Base-by-base conservation (phyloP, 2,113 vertebrate species). In the Rhabdornis inornatus region DNA sequence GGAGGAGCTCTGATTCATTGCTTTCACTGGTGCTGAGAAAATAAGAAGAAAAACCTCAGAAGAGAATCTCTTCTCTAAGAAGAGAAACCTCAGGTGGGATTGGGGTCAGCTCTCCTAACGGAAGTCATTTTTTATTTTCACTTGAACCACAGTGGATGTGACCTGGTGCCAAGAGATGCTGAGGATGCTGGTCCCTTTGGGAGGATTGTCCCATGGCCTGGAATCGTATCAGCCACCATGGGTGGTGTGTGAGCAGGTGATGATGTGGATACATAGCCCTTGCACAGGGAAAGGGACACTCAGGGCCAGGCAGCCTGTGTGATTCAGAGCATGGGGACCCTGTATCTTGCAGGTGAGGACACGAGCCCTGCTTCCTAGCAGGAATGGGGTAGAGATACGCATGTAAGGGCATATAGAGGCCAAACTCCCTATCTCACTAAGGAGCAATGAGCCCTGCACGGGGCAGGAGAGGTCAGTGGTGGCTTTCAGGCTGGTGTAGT, bases 191-290 rank as follows among this genome's bases (percentile, higher is more conserved):
- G 15, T 80, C 23, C 35, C 23, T 72, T 53, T 0, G 0, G 23
- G 33, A 80, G 39, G n/a, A 61, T 55, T 7, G 1, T 61, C 22
- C 71, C n/a, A 37, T 4, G 7, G 39, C 21, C 59, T 78, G 42
- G 45, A 74, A 57, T 81, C 0, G 0, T 23, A 50, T 59, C 63
- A 44, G 33, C 9, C 10, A 2, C 18, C 16, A 8, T 0, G 2
- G 27, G 18, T 15, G 14, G 13, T 50, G 35, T 68, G 35, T 68
- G 68, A 91, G 49, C 49, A 35, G 27, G 40, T 42, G 61, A 55
- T 68, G 42, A 33, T 24, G 4, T 55, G 8, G 40, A 8, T 56
- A n/a, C 6, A 3, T 3, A 49, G 55, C 52, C 59, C 35, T 84
- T 71, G 42, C 37, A 37, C 13, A 56, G 53, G 35, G 22, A 28